These are phyloP conservation scores for Malaclemys terrapin DNA, from an alignment of 2,113 vertebrate genomes.

Conservation along the genomic window DNA sequence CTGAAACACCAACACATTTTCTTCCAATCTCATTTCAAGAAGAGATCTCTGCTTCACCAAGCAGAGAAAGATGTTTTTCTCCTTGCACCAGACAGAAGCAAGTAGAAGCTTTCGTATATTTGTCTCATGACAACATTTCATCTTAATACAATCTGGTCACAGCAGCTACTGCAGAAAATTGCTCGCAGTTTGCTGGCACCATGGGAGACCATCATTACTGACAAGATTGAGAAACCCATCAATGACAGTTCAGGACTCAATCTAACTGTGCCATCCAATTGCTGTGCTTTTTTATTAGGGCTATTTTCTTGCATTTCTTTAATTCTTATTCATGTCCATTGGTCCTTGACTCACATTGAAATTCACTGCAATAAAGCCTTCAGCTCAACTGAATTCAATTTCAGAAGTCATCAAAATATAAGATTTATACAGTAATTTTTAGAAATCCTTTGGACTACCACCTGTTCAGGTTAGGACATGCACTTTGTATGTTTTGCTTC, in stretches of 20 bases:
- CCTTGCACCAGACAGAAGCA: slow-evolving; percentile 50
- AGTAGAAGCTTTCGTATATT: slow-evolving; percentile 54
- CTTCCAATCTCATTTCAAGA: slow-evolving; percentile 33
- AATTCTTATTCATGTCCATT: slow-evolving; percentile 68
- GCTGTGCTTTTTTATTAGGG: slow-evolving; percentile 37
- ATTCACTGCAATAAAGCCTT: slow-evolving; percentile 65
- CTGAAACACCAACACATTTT: background rate
- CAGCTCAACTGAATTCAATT: slow-evolving; percentile 61
- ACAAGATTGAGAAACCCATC: slow-evolving; percentile 76
- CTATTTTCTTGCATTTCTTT: slow-evolving; percentile 68
- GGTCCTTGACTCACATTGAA: slow-evolving; percentile 42
- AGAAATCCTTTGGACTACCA: slow-evolving; percentile 34
- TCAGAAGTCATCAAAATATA: slow-evolving; percentile 69
- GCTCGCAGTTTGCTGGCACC: slow-evolving; percentile 71
- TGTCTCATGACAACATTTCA: slow-evolving; percentile 77
- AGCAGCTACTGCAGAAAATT: slow-evolving; percentile 78
- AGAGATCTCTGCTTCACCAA: slow-evolving; percentile 43
- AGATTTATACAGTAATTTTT: slow-evolving; percentile 59
- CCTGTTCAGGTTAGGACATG: slow-evolving; percentile 13
- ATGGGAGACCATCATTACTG: slow-evolving; percentile 73
- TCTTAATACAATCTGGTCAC: slow-evolving; percentile 77
- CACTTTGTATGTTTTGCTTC: background rate
- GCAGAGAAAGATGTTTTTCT: slow-evolving; percentile 37
- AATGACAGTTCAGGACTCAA: slow-evolving; percentile 68
- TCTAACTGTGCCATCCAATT: slow-evolving; percentile 56